Evolutionary conservation across 30 jellyfish, hydroid and myxozoan species (phyloP).

Genomic region (Phacellophora camtschatica): DNA sequence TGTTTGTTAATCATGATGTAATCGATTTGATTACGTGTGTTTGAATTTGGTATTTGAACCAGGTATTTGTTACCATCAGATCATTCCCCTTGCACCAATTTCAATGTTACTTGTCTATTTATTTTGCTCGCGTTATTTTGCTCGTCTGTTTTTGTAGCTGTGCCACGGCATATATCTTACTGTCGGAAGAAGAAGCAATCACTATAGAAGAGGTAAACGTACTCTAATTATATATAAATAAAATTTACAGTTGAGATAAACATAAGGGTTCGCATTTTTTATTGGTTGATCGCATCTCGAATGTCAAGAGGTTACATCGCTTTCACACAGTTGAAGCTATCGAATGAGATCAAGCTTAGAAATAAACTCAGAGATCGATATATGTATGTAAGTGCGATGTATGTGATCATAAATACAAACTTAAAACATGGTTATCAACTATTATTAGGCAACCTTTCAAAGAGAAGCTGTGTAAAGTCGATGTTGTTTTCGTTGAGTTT

Average conservation of each 20-base stretch:
- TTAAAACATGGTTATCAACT: too few relatives aligned
- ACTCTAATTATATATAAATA: not conserved
- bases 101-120: not conserved
- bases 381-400: too few relatives aligned
- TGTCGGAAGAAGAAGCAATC: constrained; percentile 98
- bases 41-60: not conserved
- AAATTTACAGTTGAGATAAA: too few relatives aligned
- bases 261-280: too few relatives aligned
- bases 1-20: constrained; percentile 13
- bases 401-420: too few relatives aligned
- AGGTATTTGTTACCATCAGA: constrained; percentile 7
- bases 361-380: too few relatives aligned
- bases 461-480: not conserved
- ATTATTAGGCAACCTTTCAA: too few relatives aligned
- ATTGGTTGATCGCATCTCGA: too few relatives aligned
- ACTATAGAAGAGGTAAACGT: constrained; percentile 90
- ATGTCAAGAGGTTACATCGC: too few relatives aligned
- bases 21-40: constrained; percentile 13
- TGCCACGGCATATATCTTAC: constrained; percentile 89
- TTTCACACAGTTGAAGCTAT: too few relatives aligned
- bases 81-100: constrained; percentile 7
- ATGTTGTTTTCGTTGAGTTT: not conserved
- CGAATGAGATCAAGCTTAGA: too few relatives aligned
- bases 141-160: constrained; percentile 38
- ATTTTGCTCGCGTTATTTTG: not conserved